These are phyloP conservation scores for Pangasianodon gigas DNA, from an alignment of 2,113 vertebrate genomes.

Conservation along the genomic window DNA sequence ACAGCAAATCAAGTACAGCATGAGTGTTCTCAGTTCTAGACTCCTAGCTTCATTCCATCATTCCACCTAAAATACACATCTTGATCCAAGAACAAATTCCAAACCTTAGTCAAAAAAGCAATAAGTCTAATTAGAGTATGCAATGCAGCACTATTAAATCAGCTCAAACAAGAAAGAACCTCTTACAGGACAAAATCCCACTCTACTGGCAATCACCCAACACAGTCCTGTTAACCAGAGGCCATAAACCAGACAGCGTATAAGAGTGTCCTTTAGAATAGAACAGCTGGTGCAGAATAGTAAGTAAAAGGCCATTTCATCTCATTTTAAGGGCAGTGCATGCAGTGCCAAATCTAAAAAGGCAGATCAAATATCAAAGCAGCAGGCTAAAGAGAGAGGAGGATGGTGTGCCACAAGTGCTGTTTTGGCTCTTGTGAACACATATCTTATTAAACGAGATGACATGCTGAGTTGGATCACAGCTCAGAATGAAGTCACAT, in stretches of 20 bases:
- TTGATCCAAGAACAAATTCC: background rate
- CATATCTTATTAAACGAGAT: conserved; percentile 38
- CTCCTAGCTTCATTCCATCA: background rate
- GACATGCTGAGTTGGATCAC: conserved; percentile 34
- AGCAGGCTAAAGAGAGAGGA: conserved; percentile 20
- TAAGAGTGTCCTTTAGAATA: conserved; percentile 1
- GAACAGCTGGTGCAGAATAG: background rate
- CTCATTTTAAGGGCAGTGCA: conserved; percentile 14
- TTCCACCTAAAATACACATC: background rate
- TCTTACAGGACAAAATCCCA: background rate
- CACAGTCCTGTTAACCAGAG: conserved; percentile 16
- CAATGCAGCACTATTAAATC: background rate
- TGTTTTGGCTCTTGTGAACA: conserved; percentile 38
- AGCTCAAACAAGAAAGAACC: no score
- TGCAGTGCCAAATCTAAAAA: conserved; percentile 35
- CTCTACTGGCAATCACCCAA: background rate
- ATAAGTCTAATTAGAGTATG: background rate
- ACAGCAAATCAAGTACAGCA: background rate
- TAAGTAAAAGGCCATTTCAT: conserved; percentile 35
- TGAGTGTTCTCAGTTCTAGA: background rate
- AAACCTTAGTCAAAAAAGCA: background rate
- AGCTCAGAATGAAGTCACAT: conserved; percentile 21
- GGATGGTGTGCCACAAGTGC: conserved; percentile 28
- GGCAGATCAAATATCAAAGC: conserved; percentile 53
- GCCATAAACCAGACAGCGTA: background rate